These are phyloP conservation scores for Larimichthys polyactis DNA, from an alignment of 2,113 vertebrate genomes.

Conservation along the genomic window DNA sequence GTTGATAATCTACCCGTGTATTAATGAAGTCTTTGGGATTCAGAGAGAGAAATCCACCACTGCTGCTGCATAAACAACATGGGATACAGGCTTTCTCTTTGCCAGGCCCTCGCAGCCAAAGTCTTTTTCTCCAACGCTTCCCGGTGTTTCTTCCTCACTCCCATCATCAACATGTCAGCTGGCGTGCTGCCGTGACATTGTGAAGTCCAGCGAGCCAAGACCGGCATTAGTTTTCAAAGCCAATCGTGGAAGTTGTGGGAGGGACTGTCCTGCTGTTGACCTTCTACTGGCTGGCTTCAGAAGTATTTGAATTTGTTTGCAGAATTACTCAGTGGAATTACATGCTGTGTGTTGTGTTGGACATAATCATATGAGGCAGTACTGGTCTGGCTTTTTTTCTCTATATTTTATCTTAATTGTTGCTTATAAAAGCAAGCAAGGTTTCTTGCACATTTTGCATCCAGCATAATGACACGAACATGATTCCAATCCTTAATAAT, in stretches of 20 bases:
- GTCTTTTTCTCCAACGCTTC: slow-evolving; percentile 8
- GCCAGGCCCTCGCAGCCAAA: slow-evolving; percentile 22
- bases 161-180: neutral
- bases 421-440: neutral
- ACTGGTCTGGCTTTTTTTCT: neutral
- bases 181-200: neutral
- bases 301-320: neutral
- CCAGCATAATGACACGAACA: neutral
- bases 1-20: neutral
- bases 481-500: neutral
- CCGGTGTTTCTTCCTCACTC: neutral
- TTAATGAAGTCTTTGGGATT: slow-evolving; percentile 14
- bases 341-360: neutral
- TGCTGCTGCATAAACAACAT: slow-evolving; percentile 5
- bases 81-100: neutral
- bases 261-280: neutral
- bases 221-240: neutral
- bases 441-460: neutral
- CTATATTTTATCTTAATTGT: neutral
- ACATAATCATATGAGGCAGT: neutral
- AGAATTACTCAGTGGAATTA: neutral
- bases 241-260: neutral
- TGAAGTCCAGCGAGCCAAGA: neutral
- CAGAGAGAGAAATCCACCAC: slow-evolving; percentile 15
- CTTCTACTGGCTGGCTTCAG: slow-evolving; percentile 10